Evolutionary conservation across 2,888 invertebrate genomes (phyloP).

Genomic region (Rotaria magnacalcarata): DNA sequence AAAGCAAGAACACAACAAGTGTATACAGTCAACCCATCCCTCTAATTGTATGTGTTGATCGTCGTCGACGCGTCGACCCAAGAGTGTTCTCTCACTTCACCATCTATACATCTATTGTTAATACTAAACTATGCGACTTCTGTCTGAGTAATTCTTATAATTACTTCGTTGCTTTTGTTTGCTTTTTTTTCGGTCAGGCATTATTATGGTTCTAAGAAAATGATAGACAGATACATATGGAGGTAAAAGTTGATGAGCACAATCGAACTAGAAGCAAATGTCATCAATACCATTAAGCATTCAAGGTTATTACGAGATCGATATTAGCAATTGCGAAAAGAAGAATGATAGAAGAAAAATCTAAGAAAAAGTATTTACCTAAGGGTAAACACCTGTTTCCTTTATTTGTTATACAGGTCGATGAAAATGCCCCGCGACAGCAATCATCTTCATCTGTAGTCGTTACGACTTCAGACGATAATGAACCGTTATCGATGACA

Average conservation of each 20-base stretch:
- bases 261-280: background rate
- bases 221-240: background rate
- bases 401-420: background rate
- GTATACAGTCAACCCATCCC: background rate
- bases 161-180: background rate
- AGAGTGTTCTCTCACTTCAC: conserved; percentile 16
- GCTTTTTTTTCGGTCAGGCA: conserved; percentile 7
- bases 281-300: background rate
- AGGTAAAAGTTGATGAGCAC: background rate
- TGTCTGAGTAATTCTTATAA: background rate
- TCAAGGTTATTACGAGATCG: background rate
- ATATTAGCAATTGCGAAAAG: background rate
- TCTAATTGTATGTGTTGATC: conserved; percentile 26
- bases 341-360: background rate
- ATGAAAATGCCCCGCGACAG: background rate
- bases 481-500: background rate
- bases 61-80: background rate
- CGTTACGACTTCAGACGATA: background rate
- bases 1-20: background rate
- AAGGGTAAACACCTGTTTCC: background rate
- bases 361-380: background rate
- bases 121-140: conserved; percentile 3
- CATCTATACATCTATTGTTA: background rate
- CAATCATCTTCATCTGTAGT: conserved; percentile 5
- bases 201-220: background rate